Conservation (phyloP, 2,113 vertebrate species). For the Dipodomys ordii region DNA sequence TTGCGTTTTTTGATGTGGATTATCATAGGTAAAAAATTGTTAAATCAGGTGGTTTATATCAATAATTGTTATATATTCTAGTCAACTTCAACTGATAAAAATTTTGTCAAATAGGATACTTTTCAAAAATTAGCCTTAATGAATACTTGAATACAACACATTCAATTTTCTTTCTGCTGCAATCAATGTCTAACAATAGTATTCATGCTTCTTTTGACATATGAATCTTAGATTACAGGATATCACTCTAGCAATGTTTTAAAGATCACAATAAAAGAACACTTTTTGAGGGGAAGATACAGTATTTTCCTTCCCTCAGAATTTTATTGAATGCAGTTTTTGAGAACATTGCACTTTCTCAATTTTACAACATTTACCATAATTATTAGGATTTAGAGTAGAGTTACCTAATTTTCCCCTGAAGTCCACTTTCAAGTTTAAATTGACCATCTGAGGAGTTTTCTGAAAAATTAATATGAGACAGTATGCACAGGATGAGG, state of each 20-base stretch:
- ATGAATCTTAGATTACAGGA: background rate
- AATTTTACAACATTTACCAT: background rate
- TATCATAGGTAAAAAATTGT: background rate
- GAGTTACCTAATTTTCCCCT: background rate
- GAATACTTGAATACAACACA: slow-evolving; percentile 70
- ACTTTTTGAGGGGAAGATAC: background rate
- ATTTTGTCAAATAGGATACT: slow-evolving; percentile 61
- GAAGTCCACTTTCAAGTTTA: background rate
- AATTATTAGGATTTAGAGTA: background rate
- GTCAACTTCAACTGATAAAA: background rate
- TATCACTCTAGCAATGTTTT: background rate
- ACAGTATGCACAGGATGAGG: background rate
- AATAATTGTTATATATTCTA: slow-evolving; percentile 32
- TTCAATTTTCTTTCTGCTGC: background rate
- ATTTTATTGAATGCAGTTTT: background rate
- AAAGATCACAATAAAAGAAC: slow-evolving; percentile 1
- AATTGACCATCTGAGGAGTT: background rate
- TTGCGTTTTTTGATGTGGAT: background rate
- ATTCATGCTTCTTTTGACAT: background rate
- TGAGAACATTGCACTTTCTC: background rate
- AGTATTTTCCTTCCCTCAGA: background rate
- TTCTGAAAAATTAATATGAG: background rate
- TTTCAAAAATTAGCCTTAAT: slow-evolving; percentile 79
- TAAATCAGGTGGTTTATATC: too few relatives aligned
- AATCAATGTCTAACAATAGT: background rate